A percentile compares a stretch with the other conserved stretches of the same genome.
Evolutionary conservation across 2,113 vertebrate species (phyloP).

Genomic region (Phalacrocorax brasilianus): DNA sequence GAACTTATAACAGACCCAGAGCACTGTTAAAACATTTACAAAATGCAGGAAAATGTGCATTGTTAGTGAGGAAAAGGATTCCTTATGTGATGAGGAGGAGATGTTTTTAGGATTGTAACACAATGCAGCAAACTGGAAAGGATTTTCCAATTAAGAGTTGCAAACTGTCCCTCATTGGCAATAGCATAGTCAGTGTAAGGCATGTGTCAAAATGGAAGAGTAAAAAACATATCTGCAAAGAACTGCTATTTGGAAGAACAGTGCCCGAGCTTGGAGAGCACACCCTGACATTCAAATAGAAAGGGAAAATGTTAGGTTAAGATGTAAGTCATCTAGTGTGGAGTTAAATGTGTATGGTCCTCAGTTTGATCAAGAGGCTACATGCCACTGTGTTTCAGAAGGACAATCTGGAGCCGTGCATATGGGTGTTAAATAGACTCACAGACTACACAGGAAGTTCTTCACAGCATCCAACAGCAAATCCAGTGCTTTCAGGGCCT

Average conservation of each 20-base stretch:
- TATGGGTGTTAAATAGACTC: background rate
- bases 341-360: background rate
- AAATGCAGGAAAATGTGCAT: background rate
- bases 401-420: background rate
- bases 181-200: background rate
- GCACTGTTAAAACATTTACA: background rate
- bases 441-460: rapidly evolving
- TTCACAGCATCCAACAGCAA: background rate
- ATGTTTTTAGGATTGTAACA: background rate
- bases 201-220: background rate
- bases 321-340: background rate
- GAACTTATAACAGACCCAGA: background rate
- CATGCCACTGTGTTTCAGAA: background rate
- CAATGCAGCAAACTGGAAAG: background rate
- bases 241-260: background rate
- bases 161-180: background rate
- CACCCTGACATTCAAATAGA: background rate
- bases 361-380: background rate
- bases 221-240: background rate
- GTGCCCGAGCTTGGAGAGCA: background rate
- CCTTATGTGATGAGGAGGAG: background rate
- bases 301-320: background rate
- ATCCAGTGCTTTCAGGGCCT: background rate
- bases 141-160: background rate
- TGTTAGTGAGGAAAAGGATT: background rate